phyloP scores from a whole-genome alignment of 2,797 vertebrate genomes.

The Menidia menidia region DNA sequence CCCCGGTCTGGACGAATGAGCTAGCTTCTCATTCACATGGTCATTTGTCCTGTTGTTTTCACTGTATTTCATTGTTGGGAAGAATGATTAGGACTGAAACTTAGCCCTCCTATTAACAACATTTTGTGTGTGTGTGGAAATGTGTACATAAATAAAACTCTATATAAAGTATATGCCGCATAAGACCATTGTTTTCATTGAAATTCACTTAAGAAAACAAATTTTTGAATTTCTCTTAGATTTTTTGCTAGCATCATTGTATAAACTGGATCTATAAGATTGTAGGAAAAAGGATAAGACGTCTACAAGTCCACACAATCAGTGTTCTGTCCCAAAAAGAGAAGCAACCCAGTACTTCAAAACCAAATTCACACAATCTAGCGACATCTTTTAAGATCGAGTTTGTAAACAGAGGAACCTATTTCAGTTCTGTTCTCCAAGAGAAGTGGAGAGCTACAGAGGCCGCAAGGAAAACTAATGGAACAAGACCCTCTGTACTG shows the following conservation, averaged over 20 bases:
- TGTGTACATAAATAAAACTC: too few relatives aligned
- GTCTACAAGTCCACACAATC: not conserved
- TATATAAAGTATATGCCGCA: too few relatives aligned
- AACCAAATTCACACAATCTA: not conserved
- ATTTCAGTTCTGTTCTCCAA: not conserved
- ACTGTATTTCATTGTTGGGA: too few relatives aligned
- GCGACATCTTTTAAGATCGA: not conserved
- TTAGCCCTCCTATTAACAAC: too few relatives aligned
- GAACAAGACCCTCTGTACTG: not conserved
- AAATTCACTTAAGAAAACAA: too few relatives aligned
- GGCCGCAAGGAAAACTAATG: not conserved
- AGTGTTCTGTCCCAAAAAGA: not conserved
- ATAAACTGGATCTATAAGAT: too few relatives aligned
- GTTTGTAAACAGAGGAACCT: not conserved
- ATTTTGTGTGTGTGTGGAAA: too few relatives aligned
- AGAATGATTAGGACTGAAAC: too few relatives aligned
- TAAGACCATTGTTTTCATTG: too few relatives aligned
- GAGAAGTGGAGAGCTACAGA: not conserved
- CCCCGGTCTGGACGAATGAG: slow-evolving; percentile 7
- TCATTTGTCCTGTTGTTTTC: slow-evolving; percentile 21
- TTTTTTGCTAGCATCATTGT: too few relatives aligned
- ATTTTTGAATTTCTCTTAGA: too few relatives aligned
- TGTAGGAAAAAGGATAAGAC: not conserved
- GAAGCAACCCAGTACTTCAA: not conserved
- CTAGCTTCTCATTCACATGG: slow-evolving; percentile 44